These are phyloP conservation scores for Antechinus flavipes DNA, from an alignment of 2,113 vertebrate genomes.

Conservation along the genomic window DNA sequence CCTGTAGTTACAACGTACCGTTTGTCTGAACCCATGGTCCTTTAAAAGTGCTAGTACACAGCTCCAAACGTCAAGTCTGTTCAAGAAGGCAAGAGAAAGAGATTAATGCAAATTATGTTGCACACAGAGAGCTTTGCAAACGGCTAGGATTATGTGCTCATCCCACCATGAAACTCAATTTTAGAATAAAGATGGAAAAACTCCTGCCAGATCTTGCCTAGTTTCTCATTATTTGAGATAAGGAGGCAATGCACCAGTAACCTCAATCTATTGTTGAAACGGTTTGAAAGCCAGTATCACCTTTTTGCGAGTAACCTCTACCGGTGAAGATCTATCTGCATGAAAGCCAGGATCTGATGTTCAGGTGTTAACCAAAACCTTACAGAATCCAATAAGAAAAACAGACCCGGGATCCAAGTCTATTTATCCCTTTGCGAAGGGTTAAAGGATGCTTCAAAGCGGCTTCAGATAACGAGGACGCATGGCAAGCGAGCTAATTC, in stretches of 20 bases:
- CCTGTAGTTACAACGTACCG: constrained; percentile 84
- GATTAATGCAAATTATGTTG: constrained; percentile 24
- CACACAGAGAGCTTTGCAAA: background rate
- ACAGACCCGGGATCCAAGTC: background rate
- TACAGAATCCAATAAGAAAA: background rate
- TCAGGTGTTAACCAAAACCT: too few relatives aligned
- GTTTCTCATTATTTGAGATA: background rate
- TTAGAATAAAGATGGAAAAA: background rate
- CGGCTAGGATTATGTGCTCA: background rate
- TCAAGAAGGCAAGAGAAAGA: constrained; percentile 59
- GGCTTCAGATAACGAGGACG: background rate
- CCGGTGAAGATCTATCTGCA: background rate
- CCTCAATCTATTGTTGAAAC: background rate
- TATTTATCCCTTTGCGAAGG: background rate
- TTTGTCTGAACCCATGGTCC: constrained; percentile 95
- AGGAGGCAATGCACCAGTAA: background rate
- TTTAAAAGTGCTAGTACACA: constrained; percentile 44
- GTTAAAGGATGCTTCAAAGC: background rate
- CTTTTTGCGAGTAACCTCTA: background rate
- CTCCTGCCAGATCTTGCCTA: too few relatives aligned
- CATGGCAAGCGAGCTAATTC: background rate
- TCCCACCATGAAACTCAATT: background rate
- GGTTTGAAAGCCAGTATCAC: background rate
- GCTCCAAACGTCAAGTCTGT: constrained; percentile 52
- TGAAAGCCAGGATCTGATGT: too few relatives aligned